A percentile compares a stretch with the other conserved stretches of the same genome.
phyloP scores from a whole-genome alignment of 2,113 vertebrate species.

The Felis catus region F.catus_Fca126_mat1.0 CM031412.1:60411001-60411500 shows the following conservation, averaged over 20 bases:
- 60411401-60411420: background rate
- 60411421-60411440: background rate
- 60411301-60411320: background rate
- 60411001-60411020: background rate
- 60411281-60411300: background rate
- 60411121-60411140: background rate
- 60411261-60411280: background rate
- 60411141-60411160: background rate
- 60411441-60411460: background rate
- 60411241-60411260: background rate
- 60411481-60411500: background rate
- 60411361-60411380: background rate
- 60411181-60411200: background rate
- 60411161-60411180: constrained; percentile 31
- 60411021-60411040: background rate
- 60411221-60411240: background rate
- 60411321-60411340: background rate
- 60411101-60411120: background rate
- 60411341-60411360: background rate
- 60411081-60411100: background rate
- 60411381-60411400: background rate
- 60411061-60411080: background rate
- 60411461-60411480: background rate
- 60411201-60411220: background rate
- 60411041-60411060: background rate